Percentiles rank a stretch among this genome's conserved stretches.
Conservation (phyloP, 2,113 vertebrate species). For the Passer montanus region DNA sequence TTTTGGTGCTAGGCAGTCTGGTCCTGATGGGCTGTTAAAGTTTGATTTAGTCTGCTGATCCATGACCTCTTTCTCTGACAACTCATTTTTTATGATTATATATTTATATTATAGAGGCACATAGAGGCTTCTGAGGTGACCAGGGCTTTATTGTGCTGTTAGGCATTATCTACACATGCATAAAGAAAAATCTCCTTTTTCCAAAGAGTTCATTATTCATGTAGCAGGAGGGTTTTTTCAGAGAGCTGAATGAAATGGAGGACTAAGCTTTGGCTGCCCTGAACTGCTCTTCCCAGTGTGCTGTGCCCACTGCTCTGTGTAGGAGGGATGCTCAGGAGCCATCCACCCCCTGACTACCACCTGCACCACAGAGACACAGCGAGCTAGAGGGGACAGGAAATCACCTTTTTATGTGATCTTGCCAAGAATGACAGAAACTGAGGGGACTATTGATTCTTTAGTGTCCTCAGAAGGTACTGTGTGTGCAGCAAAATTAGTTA, state of each 20-base stretch:
- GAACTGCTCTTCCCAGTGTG: background rate
- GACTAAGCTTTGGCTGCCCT: background rate
- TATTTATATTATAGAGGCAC: background rate
- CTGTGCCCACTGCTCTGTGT: background rate
- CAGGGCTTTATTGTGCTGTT: background rate
- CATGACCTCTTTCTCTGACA: slow-evolving; percentile 29
- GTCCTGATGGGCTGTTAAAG: slow-evolving; percentile 25
- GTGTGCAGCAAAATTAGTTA: background rate
- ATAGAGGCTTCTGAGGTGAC: background rate
- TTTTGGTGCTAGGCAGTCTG: slow-evolving; percentile 38
- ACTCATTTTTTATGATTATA: slow-evolving; percentile 45
- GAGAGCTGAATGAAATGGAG: background rate
- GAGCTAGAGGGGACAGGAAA: background rate
- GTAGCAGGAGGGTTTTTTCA: background rate
- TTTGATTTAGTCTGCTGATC: slow-evolving; percentile 57
- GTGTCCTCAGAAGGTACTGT: background rate
- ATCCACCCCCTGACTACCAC: too few species aligned
- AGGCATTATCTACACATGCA: background rate
- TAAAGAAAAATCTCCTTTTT: background rate
- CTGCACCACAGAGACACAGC: background rate
- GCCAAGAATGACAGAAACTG: background rate
- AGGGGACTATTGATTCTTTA: background rate
- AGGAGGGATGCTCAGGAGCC: background rate
- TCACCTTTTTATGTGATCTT: background rate
- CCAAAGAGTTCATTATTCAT: background rate